Base-by-base conservation (phyloP, 2,888 invertebrate genomes). In the Lysandra coridon region DNA sequence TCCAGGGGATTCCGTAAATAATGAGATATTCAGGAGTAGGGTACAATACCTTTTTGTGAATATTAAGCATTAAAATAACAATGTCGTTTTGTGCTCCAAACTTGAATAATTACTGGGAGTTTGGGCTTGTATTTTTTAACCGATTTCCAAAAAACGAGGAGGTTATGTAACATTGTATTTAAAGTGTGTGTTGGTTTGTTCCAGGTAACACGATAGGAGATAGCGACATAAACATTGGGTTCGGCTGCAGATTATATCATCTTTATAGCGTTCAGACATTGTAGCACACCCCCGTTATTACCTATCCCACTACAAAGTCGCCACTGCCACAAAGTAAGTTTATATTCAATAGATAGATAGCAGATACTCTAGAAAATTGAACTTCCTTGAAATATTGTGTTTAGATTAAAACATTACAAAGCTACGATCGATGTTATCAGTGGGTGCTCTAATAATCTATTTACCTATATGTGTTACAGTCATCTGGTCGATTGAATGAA, bases 141-240 rank as follows among this genome's bases (percentile, higher is more conserved):
- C n/a, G n/a, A n/a, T n/a, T n/a, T n/a, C n/a, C n/a, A n/a, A n/a
- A n/a, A n/a, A n/a, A n/a, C n/a, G n/a, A n/a, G n/a, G n/a, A n/a
- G n/a, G n/a, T n/a, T n/a, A n/a, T 12, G 64, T 30, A 14, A 53
- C 76, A 57, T 30, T 57, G 57, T 57, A 76, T 76, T 53, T 30
- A 76, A 76, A 30, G 30, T 53, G 53, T 76, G 7, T n/a, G 6
- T 76, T 76, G 17, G 33, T 76, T 75, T 33, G 76, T 76, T 76
- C 14, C 76, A 76, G 76, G 76, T 76, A 76, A 76, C 14, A 30
- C 40, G 12, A 30, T 40, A n/a, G 2, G 2, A 76, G 53, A 76
- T 53, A 57, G 75, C 75, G 53, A n/a, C 53, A 75, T 75, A 75
- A 75, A 44, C 75, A 53, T 75, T 53, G 57, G 53, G 76, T 76